These are phyloP conservation scores for Sphaerophoria taeniata DNA, from an alignment of 2,888 invertebrate genomes.

Conservation along the genomic window DNA sequence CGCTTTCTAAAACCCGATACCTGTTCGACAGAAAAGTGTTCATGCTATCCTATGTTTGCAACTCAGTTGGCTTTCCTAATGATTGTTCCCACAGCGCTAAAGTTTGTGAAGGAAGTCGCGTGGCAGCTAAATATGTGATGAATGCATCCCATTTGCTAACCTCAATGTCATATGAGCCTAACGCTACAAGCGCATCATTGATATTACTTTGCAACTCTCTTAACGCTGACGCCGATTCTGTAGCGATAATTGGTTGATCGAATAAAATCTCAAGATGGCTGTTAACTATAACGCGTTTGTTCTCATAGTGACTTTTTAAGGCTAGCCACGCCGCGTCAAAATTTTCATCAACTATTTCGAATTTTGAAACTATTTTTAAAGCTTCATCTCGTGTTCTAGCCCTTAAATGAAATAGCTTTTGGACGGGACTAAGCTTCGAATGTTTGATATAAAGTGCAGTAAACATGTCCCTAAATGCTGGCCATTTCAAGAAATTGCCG, in stretches of 20 bases:
- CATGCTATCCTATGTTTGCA: neutral
- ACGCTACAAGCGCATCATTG: constrained; percentile 39
- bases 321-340: neutral
- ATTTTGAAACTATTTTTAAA: neutral
- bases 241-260: neutral
- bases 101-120: neutral
- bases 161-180: neutral
- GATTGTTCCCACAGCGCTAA: neutral
- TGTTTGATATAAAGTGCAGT: neutral
- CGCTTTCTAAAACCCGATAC: constrained; percentile 4
- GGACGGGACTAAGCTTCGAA: neutral
- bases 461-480: neutral
- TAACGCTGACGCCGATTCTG: neutral
- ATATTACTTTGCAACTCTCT: constrained; percentile 19
- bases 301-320: constrained; percentile 1
- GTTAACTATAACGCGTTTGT: constrained; percentile 7
- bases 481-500: no score
- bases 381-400: neutral
- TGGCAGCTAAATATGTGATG: neutral
- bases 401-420: constrained; percentile 8
- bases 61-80: neutral
- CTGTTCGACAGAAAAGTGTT: constrained; percentile 1
- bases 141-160: neutral
- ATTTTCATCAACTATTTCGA: no score
- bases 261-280: constrained; percentile 4